Evolutionary conservation across 2,113 vertebrate genomes (phyloP).

Genomic region (Protobothrops flavoviridis): DNA sequence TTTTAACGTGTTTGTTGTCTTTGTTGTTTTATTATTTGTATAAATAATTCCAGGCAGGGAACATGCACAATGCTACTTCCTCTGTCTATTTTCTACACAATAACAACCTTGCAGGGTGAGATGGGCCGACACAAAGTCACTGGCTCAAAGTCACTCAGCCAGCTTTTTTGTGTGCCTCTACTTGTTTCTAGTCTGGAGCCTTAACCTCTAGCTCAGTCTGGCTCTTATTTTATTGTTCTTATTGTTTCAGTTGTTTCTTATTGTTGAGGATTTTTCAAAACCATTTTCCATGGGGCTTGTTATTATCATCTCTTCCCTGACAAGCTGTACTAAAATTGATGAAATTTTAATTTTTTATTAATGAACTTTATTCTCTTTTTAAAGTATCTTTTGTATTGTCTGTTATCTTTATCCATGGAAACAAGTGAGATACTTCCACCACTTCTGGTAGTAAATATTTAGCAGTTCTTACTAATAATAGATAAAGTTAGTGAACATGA

Average conservation of each 20-base stretch:
- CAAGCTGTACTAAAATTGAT: neutral
- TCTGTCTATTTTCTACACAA: neutral
- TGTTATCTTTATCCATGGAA: neutral
- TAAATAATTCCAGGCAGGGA: neutral
- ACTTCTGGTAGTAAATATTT: neutral
- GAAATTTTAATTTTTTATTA: constrained; percentile 13
- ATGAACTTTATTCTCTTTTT: constrained; percentile 4
- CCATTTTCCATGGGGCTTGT: neutral
- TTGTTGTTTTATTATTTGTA: neutral
- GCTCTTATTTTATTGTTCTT: neutral
- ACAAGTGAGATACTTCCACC: neutral
- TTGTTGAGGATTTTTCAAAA: neutral
- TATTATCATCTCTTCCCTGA: constrained; percentile 4
- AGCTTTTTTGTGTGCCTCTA: neutral
- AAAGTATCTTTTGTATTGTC: neutral
- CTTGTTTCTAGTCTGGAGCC: neutral
- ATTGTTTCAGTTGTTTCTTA: neutral
- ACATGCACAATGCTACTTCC: neutral
- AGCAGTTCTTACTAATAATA: neutral
- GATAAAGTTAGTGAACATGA: neutral
- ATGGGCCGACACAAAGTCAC: neutral
- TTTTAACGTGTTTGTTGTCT: neutral
- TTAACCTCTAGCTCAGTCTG: neutral
- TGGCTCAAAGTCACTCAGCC: neutral
- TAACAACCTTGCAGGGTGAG: neutral